Percentiles rank a stretch among this genome's conserved stretches.
Evolutionary conservation across 2,113 vertebrate species (phyloP).

Genomic region (Cercocebus atys): DNA sequence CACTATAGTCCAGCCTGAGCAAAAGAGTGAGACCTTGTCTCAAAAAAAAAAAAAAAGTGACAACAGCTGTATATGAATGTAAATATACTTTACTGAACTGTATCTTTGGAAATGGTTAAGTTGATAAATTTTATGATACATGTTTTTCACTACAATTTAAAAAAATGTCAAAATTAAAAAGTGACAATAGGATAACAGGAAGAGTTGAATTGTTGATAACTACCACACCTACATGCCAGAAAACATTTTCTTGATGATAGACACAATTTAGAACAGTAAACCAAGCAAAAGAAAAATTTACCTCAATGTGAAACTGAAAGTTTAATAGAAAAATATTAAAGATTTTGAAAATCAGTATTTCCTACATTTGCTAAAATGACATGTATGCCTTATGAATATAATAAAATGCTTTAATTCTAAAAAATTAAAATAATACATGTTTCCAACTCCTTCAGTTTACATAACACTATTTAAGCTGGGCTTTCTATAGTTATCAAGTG

Average conservation of each 20-base stretch:
- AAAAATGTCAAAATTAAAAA: neutral
- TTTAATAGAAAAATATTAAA: neutral
- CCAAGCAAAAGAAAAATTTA: conserved; percentile 15
- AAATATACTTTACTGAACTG: neutral
- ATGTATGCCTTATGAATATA: neutral
- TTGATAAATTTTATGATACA: neutral
- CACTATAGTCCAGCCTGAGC: neutral
- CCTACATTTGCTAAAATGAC: conserved; percentile 2
- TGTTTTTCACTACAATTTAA: neutral
- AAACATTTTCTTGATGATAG: neutral
- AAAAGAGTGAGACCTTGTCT: neutral
- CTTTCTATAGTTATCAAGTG: conserved; percentile 4
- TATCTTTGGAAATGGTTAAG: neutral
- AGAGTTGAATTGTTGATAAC: neutral
- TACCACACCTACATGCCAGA: neutral
- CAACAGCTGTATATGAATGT: neutral
- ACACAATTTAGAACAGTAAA: neutral
- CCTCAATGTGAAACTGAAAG: conserved; percentile 9
- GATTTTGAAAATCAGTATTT: neutral
- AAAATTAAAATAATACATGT: neutral
- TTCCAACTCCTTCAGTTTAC: neutral
- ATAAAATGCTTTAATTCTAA: conserved; percentile 1
- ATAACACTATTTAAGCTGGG: neutral
- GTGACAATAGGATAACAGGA: neutral
- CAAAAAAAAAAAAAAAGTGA: neutral